A percentile compares a stretch with the other conserved stretches of the same genome.
phyloP scores from a whole-genome alignment of 2,888 invertebrate species.

The Urechis unicinctus region DNA sequence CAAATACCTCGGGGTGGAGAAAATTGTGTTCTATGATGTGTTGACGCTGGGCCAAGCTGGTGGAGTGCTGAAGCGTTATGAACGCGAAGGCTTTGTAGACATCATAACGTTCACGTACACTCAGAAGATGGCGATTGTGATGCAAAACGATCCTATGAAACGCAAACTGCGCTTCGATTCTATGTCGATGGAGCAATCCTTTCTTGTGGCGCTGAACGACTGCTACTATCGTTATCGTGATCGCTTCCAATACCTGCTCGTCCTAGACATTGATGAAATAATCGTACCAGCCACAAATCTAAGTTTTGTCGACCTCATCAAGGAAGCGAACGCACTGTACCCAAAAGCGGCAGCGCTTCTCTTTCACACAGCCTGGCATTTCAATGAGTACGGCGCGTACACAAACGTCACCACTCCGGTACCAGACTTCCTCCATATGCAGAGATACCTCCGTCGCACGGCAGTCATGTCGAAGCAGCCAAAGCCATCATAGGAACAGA shows the following conservation, averaged over 20 bases:
- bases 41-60: too few species aligned
- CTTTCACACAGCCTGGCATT: slow-evolving; percentile 4
- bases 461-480: not conserved
- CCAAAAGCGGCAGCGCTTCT: not conserved
- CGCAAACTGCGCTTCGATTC: not conserved
- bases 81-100: slow-evolving; percentile 9
- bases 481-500: too few species aligned
- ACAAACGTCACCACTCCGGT: not conserved
- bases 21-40: too few species aligned
- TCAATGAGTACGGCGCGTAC: slow-evolving; percentile 3
- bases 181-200: slow-evolving; percentile 11
- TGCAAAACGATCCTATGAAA: slow-evolving; percentile 1
- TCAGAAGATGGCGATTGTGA: not conserved
- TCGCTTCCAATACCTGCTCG: not conserved
- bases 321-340: not conserved
- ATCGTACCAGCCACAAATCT: not conserved
- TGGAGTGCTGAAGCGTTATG: too few species aligned
- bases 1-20: too few species aligned
- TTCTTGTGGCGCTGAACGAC: slow-evolving; percentile 15
- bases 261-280: slow-evolving; percentile 3
- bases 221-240: slow-evolving; percentile 11
- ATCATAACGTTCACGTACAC: not conserved
- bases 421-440: slow-evolving; percentile 1
- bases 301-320: not conserved
- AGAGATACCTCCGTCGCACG: not conserved